phyloP scores from a whole-genome alignment of 2,797 vertebrate genomes.

The Fratercula arctica region DNA sequence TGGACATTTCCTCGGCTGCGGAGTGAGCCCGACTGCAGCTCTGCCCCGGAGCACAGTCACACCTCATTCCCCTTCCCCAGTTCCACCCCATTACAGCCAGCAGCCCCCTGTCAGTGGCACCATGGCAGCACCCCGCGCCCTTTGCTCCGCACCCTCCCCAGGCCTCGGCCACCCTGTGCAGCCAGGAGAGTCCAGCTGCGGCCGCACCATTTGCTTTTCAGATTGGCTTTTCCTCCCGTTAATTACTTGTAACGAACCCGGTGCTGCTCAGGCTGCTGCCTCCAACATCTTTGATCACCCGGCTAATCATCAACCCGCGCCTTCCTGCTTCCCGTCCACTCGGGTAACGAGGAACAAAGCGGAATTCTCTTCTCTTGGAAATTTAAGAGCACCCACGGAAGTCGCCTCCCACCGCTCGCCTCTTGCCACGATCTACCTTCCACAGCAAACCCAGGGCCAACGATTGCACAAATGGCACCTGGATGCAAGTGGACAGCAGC shows the following conservation, averaged over 20 bases:
- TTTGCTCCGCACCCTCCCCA: rapidly evolving
- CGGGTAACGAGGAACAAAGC: rapidly evolving
- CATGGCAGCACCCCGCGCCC: not conserved
- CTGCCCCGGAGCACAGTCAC: not conserved
- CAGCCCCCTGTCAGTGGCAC: not conserved
- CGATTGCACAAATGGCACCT: rapidly evolving
- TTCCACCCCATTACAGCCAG: no score
- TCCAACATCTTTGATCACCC: not conserved
- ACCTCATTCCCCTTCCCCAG: no score
- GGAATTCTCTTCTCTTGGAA: no score
- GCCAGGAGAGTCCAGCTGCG: not conserved
- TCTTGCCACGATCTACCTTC: rapidly evolving
- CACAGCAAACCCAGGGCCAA: not conserved
- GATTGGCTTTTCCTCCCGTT: not conserved
- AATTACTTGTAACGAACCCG: not conserved
- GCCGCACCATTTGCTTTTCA: not conserved
- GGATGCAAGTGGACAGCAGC: rapidly evolving
- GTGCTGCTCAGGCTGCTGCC: not conserved
- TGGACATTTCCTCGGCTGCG: not conserved
- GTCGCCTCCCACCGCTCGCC: not conserved
- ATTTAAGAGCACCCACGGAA: not conserved
- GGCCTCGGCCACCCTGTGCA: rapidly evolving
- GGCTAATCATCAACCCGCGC: rapidly evolving
- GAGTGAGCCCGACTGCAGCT: not conserved
- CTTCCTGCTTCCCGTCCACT: rapidly evolving